Percentiles rank a stretch among this genome's conserved stretches.
Evolutionary conservation across 2,888 invertebrate species (phyloP).

Genomic region (Ischnura elegans): DNA sequence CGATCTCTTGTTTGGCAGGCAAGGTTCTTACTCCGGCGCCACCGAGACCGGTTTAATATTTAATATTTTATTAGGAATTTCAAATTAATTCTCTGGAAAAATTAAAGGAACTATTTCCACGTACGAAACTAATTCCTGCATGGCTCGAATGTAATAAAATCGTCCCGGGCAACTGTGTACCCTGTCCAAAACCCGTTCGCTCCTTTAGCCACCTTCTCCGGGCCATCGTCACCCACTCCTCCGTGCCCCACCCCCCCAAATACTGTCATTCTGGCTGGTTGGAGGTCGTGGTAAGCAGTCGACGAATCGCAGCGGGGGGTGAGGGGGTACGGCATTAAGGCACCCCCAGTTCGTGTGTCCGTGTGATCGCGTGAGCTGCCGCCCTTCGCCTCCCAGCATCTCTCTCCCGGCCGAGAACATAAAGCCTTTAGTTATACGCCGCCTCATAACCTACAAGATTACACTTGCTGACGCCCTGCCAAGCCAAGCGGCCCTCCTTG

Average conservation of each 20-base stretch:
- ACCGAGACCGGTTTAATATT: too few species aligned
- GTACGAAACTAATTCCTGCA: too few species aligned
- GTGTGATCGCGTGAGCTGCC: not conserved
- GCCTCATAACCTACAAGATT: slow-evolving; percentile 67
- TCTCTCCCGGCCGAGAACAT: slow-evolving; percentile 37
- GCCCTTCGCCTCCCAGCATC: slow-evolving; percentile 11
- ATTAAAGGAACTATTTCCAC: too few species aligned
- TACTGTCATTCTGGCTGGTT: slow-evolving; percentile 1
- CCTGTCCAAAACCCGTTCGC: not conserved
- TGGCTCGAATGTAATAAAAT: too few species aligned
- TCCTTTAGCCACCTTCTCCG: not conserved
- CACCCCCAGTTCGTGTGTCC: not conserved
- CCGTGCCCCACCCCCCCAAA: not conserved
- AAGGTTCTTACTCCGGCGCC: too few species aligned
- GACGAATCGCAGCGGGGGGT: slow-evolving; percentile 47
- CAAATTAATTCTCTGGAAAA: too few species aligned
- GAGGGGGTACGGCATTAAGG: too few species aligned
- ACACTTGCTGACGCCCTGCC: slow-evolving; percentile 63
- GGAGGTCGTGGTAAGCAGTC: slow-evolving; percentile 57
- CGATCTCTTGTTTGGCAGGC: too few species aligned
- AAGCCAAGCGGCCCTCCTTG: not conserved
- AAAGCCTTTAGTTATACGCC: slow-evolving; percentile 65
- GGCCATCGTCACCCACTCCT: not conserved
- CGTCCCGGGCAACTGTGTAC: too few species aligned
- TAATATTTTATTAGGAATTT: too few species aligned